phyloP scores from a whole-genome alignment of 1,140 invertebrate genomes.

The Phymorhynchus buccinoides region DNA sequence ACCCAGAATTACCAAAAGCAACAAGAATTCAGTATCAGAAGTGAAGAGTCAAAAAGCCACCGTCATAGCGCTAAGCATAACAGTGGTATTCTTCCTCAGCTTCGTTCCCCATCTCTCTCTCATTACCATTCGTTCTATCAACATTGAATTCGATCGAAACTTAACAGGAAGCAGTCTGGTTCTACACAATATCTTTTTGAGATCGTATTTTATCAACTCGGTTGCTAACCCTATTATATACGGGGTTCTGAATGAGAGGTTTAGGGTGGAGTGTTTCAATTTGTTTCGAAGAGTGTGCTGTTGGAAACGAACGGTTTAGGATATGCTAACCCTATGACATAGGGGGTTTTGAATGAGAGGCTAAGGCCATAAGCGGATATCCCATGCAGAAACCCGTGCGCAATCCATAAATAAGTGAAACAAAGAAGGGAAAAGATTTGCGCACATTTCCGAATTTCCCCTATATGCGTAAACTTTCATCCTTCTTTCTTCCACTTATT shows the following conservation, averaged over 20 bases:
- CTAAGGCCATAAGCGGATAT: no score
- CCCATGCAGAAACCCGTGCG: no score
- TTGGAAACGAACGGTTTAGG: no score
- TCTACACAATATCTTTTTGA: slow-evolving; percentile 46
- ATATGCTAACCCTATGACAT: no score
- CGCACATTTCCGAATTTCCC: no score
- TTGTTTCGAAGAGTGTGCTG: not conserved
- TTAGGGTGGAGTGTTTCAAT: slow-evolving; percentile 28
- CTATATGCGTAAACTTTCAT: no score
- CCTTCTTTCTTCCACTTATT: no score
- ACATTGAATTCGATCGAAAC: slow-evolving; percentile 36
- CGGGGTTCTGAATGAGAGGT: slow-evolving; percentile 40
- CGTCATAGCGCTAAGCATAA: slow-evolving; percentile 49
- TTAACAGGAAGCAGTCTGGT: slow-evolving; percentile 38
- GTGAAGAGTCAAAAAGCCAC: slow-evolving; percentile 41
- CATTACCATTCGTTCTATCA: slow-evolving; percentile 33
- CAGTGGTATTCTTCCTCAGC: slow-evolving; percentile 53
- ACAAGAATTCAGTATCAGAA: not conserved
- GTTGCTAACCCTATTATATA: slow-evolving; percentile 50
- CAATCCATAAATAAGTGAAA: no score
- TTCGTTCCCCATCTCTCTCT: slow-evolving; percentile 51
- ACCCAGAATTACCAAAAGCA: not conserved
- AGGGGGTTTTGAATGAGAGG: no score
- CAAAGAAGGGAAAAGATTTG: no score
- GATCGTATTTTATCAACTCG: slow-evolving; percentile 51